phyloP scores from a whole-genome alignment of 2,797 vertebrate genomes.

The Pseudomugil tenellus region DNA sequence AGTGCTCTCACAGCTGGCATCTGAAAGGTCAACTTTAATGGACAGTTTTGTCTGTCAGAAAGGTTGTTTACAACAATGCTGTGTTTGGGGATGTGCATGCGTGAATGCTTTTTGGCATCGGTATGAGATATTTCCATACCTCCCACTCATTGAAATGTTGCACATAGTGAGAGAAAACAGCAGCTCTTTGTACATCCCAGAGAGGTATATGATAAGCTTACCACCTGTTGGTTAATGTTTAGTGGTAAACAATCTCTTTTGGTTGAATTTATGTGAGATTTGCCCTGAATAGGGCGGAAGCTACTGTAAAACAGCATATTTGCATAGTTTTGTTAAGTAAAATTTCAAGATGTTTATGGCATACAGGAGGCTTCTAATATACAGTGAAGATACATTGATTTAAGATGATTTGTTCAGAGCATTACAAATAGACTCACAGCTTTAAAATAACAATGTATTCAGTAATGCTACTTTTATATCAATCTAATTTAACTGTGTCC shows the following conservation, averaged over 20 bases:
- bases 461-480: neutral
- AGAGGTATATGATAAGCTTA: slow-evolving; percentile 14
- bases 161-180: slow-evolving; percentile 28
- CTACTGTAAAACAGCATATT: neutral
- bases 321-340: neutral
- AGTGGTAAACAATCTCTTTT: neutral
- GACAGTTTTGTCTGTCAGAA: slow-evolving; percentile 30
- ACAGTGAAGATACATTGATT: neutral
- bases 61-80: slow-evolving; percentile 45
- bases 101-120: slow-evolving; percentile 14
- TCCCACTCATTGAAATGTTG: slow-evolving; percentile 44
- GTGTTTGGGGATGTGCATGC: slow-evolving; percentile 35
- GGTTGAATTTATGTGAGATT: neutral
- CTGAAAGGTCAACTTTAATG: slow-evolving; percentile 73
- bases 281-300: neutral
- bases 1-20: slow-evolving; percentile 44
- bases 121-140: slow-evolving; percentile 15
- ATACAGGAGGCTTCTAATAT: neutral
- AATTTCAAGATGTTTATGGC: neutral
- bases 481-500: neutral
- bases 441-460: neutral
- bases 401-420: neutral
- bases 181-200: slow-evolving; percentile 9
- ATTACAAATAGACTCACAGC: neutral
- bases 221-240: slow-evolving; percentile 12